phyloP scores from a whole-genome alignment of 1,140 invertebrate genomes.

The Aphelinus atriplicis region DNA sequence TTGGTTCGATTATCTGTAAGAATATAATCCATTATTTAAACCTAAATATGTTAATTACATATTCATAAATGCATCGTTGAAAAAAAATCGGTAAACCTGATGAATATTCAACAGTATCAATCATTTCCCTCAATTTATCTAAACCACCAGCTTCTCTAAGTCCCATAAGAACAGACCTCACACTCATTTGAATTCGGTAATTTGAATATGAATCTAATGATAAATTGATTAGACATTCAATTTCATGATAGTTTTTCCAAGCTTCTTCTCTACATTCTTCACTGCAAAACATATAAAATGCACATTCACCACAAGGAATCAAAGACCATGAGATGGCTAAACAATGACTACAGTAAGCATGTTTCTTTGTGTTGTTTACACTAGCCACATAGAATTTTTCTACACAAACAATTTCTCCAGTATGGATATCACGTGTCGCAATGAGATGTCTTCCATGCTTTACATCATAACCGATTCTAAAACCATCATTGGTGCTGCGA shows the following conservation, averaged over 20 bases:
- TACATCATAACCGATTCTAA: conserved; percentile 55
- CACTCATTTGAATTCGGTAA: neutral
- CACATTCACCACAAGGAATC: conserved; percentile 5
- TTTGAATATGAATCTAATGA: neutral
- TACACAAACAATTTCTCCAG: conserved; percentile 79
- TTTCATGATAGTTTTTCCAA: conserved; percentile 13
- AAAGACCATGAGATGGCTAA: neutral
- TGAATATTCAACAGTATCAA: neutral
- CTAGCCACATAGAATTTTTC: conserved; percentile 80
- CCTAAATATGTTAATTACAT: neutral
- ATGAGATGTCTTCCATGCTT: conserved; percentile 72
- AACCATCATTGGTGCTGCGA: neutral
- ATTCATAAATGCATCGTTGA: neutral
- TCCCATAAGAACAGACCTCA: neutral
- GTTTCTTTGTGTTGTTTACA: conserved; percentile 61
- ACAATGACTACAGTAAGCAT: conserved; percentile 6
- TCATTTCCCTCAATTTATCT: neutral
- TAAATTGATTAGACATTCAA: neutral
- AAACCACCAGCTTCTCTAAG: conserved; percentile 6
- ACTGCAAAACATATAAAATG: neutral
- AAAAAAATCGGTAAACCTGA: neutral
- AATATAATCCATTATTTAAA: neutral
- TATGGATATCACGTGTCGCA: conserved; percentile 70
- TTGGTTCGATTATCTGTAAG: neutral
- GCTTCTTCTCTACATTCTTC: conserved; percentile 16